Conservation (phyloP, 1,140 invertebrate genomes). For the Camponotus vicinus region DNA sequence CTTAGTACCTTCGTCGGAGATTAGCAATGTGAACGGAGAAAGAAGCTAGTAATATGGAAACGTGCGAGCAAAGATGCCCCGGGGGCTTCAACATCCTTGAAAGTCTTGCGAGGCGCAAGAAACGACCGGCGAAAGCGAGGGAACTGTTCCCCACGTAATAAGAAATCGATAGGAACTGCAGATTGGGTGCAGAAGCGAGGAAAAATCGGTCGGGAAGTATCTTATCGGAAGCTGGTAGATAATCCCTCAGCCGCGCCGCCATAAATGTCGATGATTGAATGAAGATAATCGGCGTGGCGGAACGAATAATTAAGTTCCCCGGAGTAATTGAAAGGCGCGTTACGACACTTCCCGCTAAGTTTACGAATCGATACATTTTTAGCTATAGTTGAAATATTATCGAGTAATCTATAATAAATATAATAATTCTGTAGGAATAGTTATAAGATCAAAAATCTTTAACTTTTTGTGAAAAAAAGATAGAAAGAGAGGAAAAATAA, state of each 20-base stretch:
- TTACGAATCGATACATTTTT: constrained; percentile 37
- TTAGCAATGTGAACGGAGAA: constrained; percentile 49
- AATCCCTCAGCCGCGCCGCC: constrained; percentile 25
- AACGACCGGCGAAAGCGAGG: constrained; percentile 48
- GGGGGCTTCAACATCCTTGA: constrained; percentile 54
- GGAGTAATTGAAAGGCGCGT: constrained; percentile 45
- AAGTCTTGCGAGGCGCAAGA: constrained; percentile 42
- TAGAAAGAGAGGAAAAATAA: not conserved
- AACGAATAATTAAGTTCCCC: constrained; percentile 55
- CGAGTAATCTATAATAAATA: not conserved
- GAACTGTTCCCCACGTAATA: constrained; percentile 61
- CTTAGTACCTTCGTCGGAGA: constrained; percentile 44
- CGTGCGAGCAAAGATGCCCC: constrained; percentile 68
- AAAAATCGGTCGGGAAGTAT: constrained; percentile 64
- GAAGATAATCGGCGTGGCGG: constrained; percentile 39
- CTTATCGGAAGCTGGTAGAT: constrained; percentile 51
- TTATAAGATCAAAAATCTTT: too few species aligned
- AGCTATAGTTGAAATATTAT: not conserved
- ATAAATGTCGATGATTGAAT: constrained; percentile 45
- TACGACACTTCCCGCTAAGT: constrained; percentile 10
- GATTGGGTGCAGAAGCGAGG: constrained; percentile 63
- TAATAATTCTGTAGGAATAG: not conserved
- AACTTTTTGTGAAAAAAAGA: not conserved
- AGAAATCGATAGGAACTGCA: constrained; percentile 69
- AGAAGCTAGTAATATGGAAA: constrained; percentile 2